These are phyloP conservation scores for Taenaris catops DNA, from an alignment of 2,888 invertebrate genomes.

Conservation along the genomic window DNA sequence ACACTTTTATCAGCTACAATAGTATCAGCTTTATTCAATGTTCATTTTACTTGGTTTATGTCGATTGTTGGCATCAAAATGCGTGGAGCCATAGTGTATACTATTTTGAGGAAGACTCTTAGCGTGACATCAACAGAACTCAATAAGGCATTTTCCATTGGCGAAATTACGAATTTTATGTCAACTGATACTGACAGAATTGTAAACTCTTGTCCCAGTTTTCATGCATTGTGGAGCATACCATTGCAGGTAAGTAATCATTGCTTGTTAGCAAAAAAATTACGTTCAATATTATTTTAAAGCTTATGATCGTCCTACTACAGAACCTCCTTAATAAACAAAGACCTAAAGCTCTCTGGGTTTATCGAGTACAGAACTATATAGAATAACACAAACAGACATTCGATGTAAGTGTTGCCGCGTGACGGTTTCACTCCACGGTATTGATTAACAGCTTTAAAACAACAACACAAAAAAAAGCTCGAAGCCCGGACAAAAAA, in stretches of 20 bases:
- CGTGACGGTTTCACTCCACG: no score
- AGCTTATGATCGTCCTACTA: no score
- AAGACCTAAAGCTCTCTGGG: no score
- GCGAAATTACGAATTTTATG: conserved; percentile 97
- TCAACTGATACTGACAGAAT: conserved; percentile 97
- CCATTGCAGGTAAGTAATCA: conserved; percentile 92
- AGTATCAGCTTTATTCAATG: conserved; percentile 84
- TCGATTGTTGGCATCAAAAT: conserved; percentile 91
- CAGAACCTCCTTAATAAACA: no score
- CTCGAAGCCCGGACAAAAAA: no score
- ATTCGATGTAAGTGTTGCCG: no score
- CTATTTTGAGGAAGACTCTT: conserved; percentile 80
- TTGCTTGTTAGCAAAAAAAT: no score
- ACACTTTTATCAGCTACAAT: conserved; percentile 71
- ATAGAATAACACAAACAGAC: no score
- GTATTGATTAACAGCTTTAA: no score
- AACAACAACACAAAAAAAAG: no score
- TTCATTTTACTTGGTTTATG: conserved; percentile 95
- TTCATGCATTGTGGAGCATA: conserved; percentile 98
- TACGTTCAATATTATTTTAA: no score
- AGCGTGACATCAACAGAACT: conserved; percentile 68
- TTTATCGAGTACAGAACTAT: no score
- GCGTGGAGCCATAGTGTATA: conserved; percentile 90
- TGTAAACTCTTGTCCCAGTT: conserved; percentile 96
- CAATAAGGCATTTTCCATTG: conserved; percentile 79